Base-by-base conservation (phyloP, 2,113 vertebrate genomes). In the Siniperca chuatsi region DNA sequence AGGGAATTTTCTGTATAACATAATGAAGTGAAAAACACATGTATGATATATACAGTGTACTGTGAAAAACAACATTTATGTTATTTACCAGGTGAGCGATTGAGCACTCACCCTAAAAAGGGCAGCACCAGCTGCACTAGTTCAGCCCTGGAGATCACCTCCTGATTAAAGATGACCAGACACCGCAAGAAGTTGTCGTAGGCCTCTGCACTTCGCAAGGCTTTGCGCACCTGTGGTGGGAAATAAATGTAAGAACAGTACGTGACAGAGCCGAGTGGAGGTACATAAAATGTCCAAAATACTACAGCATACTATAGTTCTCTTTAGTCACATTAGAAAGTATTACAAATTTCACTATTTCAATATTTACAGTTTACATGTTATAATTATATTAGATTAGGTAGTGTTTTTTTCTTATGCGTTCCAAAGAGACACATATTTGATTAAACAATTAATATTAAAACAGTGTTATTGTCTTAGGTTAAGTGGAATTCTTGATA, bases 161-260 rank as follows among this genome's bases (percentile, higher is more conserved):
- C 98, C 93, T 99, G 98, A 90, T 99, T 99, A 91, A 99, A 99
- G 92, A 99, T 98, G n/a, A 99, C 96, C 90, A 99, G 94, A 92
- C 98, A 99, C n/a, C 98, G 97, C 75, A 99, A 93, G 93, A 99
- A 99, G 92, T 98, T 99, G 79, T 99, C 98, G 0, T 99, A 99
- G 0, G 98, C 98, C 73, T 99, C 98, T 0, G 97, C 88, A 87
- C 98, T 99, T 6, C 97, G 96, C 82, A 99, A 94, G 78, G 98
- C 98, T 89, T 99, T 99, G 55, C 98, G 97, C 35, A 99, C 98
- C 98, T 99, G 62, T 2, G 11, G 21, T 0, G 48, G 23, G 6
- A 23, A 69, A 78, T 23, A 40, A 33, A 64, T 3, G 33, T 23
- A 5, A 52, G 15, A 29, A 16, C 5, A 18, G 20, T 2, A 12